Evolutionary conservation across 2,113 vertebrate species (phyloP), one percentile per base, ranked within the genome.

Genomic region (Cettia cetti): DNA sequence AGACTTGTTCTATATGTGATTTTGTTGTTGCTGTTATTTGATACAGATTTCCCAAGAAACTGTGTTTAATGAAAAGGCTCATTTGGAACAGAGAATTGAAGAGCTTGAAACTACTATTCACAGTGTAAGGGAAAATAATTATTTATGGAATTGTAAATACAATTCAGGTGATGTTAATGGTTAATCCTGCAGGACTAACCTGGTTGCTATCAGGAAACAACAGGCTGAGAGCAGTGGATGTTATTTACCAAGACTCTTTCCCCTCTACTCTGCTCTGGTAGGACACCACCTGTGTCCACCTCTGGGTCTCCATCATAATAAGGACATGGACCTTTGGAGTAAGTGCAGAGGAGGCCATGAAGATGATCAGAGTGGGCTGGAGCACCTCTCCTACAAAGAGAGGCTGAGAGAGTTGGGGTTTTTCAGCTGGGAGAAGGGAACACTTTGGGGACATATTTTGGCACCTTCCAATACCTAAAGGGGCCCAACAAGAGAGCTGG

Each of bases 21-120:
- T 94, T 91, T 97, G 17, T 89, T 94, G 27, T 82, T 97, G 21
- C 86, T 94, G 14, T 92, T 86, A 39, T 78, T 95, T 97, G 49
- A 68, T 97, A 71, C 90, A 98, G 98, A 98, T 99, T 97, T 98
- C 97, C 75, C 98, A 98, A 74, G 98, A 99, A 84, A 98, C 97
- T 64, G 95, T 85, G 0, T 98, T 99, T 96, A 98, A 97, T 89
- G 98, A 98, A 96, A 98, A 97, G 77, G 98, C 98, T 91, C 97
- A 98, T 88, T 96, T 98, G 97, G 98, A 98, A 96, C 98, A 98
- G 93, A 98, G 96, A 76, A 96, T 98, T 94, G 98, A 99, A 82
- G 98, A 98, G 61, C 94, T 99, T 90, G 98, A 98, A 97, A 96
- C 88, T 77, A 93, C 97, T 85, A 65, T 98, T 93, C 95, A 97